Evolutionary conservation across 2,113 vertebrate species (phyloP), one percentile per base, ranked within the genome.

Genomic region (Ophthalmolycus amberensis): DNA sequence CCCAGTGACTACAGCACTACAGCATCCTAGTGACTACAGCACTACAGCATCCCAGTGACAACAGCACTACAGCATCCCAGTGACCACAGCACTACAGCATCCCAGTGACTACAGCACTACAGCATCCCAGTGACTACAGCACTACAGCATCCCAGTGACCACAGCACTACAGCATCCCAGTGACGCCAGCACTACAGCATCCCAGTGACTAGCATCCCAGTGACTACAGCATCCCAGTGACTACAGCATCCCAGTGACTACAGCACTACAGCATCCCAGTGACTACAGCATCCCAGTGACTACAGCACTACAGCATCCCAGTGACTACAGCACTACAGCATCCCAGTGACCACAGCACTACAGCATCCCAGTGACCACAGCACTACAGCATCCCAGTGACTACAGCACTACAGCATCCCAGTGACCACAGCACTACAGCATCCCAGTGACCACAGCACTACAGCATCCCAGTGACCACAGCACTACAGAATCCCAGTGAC

Each of bases 371-470:
- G 29, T 29, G 29, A 29, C 29, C 1, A 29, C 29, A 25, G 25
- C 25, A 25, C 25, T 25, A 25, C 25, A 29, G 29, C 29, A 29
- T 29, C 29, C 29, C 29, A 29, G 29, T 29, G 29, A 29, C 29
- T 29, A 29, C 29, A 29, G 29, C 29, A 29, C 29, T 29, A 29
- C 29, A 29, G 29, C 29, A 29, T 29, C 29, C 38, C 44, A 12
- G 29, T 12, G 75, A 38, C 29, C 2, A 29, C 29, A 29, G 72
- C 22, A 59, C 40, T 78, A 54, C 63, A 62, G 25, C 37, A n/a
- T 22, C 70, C 79, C 54, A 40, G 9, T 84, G 64, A 75, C 29
- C 1, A 29, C 29, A 29, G 81, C 71, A 56, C 12, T 1, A 48
- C 63, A 62, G 20, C 38, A n/a, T 22, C 70, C 79, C 54, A 42